phyloP scores from a whole-genome alignment of 2,113 vertebrate genomes.

The Dromas ardeola region DNA sequence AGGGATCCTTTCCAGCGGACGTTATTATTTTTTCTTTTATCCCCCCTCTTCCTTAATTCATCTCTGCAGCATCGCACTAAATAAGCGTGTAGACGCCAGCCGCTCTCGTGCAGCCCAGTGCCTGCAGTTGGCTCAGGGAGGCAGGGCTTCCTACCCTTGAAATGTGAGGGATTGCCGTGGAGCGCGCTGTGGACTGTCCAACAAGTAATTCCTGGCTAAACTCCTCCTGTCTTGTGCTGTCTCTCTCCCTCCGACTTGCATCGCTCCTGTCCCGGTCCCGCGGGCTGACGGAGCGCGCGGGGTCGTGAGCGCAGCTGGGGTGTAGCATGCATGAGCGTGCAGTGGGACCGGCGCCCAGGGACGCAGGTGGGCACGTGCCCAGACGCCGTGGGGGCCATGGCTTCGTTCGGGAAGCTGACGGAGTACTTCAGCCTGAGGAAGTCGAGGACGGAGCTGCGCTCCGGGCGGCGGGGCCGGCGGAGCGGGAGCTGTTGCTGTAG shows the following conservation, averaged over 20 bases:
- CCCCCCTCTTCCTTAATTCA: neutral
- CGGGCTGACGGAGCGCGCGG: neutral
- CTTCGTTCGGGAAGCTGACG: conserved; percentile 91
- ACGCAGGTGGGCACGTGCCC: neutral
- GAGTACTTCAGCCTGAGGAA: conserved; percentile 91
- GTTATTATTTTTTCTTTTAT: neutral
- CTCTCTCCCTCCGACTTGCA: neutral
- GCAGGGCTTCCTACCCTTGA: neutral
- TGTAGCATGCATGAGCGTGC: neutral
- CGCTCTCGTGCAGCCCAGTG: neutral
- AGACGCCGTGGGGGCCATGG: conserved; percentile 67
- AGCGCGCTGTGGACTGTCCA: neutral
- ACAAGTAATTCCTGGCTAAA: neutral
- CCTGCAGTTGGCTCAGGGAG: neutral
- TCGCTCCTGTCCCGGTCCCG: neutral
- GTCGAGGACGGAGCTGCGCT: conserved; percentile 86
- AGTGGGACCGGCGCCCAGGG: neutral
- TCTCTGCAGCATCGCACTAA: neutral
- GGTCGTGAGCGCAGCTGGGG: neutral
- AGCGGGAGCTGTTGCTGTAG: conserved; percentile 90
- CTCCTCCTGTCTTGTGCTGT: neutral
- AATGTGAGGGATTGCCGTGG: neutral
- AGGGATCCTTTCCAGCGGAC: neutral
- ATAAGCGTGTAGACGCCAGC: neutral
- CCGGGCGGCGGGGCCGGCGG: conserved; percentile 75